Evolutionary conservation across 2,113 vertebrate genomes (phyloP).

Genomic region (Zosterops hypoxanthus): DNA sequence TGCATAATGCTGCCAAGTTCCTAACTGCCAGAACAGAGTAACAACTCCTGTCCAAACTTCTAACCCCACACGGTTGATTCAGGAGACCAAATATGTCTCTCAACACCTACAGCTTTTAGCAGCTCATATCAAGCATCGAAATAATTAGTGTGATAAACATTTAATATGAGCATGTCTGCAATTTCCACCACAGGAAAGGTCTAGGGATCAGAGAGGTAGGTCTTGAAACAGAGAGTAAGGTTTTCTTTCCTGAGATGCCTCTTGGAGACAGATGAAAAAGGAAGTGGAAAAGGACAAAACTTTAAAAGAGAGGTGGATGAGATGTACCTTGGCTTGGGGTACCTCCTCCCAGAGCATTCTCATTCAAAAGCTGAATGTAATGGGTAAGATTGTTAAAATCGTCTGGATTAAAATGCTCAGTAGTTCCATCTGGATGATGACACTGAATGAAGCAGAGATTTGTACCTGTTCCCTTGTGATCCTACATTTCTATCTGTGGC

Average conservation of each 20-base stretch:
- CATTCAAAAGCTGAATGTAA: neutral
- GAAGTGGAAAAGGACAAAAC: neutral
- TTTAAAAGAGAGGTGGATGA: neutral
- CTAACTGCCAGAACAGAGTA: neutral
- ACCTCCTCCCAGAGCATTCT: neutral
- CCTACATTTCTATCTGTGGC: neutral
- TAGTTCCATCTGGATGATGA: neutral
- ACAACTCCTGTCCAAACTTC: neutral
- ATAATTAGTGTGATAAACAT: neutral
- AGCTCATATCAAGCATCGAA: neutral
- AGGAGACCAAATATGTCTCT: neutral
- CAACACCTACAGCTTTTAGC: neutral
- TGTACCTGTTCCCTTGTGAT: neutral
- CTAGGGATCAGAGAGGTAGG: neutral
- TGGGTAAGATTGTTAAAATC: neutral
- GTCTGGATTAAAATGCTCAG: neutral
- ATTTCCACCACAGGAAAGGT: neutral
- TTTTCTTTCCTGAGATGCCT: neutral
- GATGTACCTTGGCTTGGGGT: neutral
- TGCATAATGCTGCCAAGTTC: neutral
- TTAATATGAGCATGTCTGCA: neutral
- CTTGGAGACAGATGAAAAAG: neutral
- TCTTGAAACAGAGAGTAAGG: neutral
- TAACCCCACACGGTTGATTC: neutral
- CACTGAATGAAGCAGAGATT: neutral